Evolutionary conservation across 35 echinoderm and acorn worm species (phyloP).

Genomic region (Strongylocentrotus purpuratus): DNA sequence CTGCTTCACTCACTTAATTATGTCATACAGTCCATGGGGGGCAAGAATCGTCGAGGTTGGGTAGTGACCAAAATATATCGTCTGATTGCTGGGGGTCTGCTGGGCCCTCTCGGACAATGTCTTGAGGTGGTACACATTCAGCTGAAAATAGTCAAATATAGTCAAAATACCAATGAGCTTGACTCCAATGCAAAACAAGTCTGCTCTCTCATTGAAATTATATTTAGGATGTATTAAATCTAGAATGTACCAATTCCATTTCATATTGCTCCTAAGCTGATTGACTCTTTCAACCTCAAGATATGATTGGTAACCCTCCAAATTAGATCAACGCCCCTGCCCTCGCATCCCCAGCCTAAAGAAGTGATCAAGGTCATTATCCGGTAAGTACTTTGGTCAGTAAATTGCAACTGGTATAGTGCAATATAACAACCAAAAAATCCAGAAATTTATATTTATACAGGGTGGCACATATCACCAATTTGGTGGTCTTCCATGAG

Average conservation of each 20-base stretch:
- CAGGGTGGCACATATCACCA: too few relatives aligned
- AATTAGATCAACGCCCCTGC: too few relatives aligned
- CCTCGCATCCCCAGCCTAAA: background rate
- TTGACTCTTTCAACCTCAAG: too few relatives aligned
- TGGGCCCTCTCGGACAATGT: slow-evolving; percentile 47
- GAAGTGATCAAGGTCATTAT: background rate
- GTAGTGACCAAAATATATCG: slow-evolving; percentile 91
- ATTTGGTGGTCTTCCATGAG: too few relatives aligned
- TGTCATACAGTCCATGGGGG: slow-evolving; percentile 58
- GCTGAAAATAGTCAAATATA: slow-evolving; percentile 23
- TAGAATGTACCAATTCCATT: too few relatives aligned
- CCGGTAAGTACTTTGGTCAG: background rate
- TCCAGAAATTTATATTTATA: too few relatives aligned
- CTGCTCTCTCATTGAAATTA: too few relatives aligned
- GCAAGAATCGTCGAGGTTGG: slow-evolving; percentile 76
- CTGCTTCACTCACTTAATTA: slow-evolving; percentile 66
- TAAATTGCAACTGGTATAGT: background rate
- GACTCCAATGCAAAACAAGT: too few relatives aligned
- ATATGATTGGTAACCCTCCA: too few relatives aligned
- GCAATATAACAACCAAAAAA: background rate
- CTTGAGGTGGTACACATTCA: slow-evolving; percentile 64
- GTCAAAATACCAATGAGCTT: too few relatives aligned
- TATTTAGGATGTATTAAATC: too few relatives aligned
- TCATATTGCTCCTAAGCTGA: too few relatives aligned
- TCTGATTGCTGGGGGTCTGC: slow-evolving; percentile 68